Base-by-base conservation (phyloP, 2,888 invertebrate genomes). In the Lydus trimaculatus region DNA sequence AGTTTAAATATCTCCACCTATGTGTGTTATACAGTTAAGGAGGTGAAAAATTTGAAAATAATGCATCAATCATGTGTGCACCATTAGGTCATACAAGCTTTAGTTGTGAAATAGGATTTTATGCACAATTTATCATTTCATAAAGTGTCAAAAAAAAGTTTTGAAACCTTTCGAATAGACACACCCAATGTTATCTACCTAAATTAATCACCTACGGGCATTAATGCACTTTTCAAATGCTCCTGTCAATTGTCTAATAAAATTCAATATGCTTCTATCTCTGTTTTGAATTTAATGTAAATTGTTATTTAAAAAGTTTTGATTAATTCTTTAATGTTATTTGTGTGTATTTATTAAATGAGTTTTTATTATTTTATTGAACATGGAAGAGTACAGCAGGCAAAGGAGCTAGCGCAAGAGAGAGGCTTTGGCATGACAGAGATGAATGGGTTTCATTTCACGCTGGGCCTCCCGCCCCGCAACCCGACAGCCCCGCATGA, bases 361-460 rank as follows among this genome's bases (percentile, higher is more conserved):
- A n/a, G 28, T 56, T 56, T 56, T 56, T 56, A 56, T 56, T 39
- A 62, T 62, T 31, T 48, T 62, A 43, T 31, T 62, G 48, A 17
- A 39, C 28, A 20, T 62, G 39, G 48, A 28, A 25, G 39, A 28
- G 60, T 31, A 25, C 13, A 52, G 15, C 33, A 33, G 68, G 20
- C 56, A 31, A 61, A 48, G 64, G 36, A 58, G 63, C 69, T 58
- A 39, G 69, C 67, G 73, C 68, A 67, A 75, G 78, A 76, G 78
- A 77, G 78, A 80, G 75, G 73, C 69, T 72, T 71, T 74, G 74
- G 72, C 76, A 77, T 84, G 86, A 85, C 86, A 86, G 82, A 85
- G 86, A 86, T 81, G 85, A 86, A 86, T 86, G 85, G 84, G 83
- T 86, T 86, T 86, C 86, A 86, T 86, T 86, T 86, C 86, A 86